Evolutionary conservation across 1,140 invertebrate species (phyloP), one percentile per base, ranked within the genome.

Genomic region (Achatina immaculata): DNA sequence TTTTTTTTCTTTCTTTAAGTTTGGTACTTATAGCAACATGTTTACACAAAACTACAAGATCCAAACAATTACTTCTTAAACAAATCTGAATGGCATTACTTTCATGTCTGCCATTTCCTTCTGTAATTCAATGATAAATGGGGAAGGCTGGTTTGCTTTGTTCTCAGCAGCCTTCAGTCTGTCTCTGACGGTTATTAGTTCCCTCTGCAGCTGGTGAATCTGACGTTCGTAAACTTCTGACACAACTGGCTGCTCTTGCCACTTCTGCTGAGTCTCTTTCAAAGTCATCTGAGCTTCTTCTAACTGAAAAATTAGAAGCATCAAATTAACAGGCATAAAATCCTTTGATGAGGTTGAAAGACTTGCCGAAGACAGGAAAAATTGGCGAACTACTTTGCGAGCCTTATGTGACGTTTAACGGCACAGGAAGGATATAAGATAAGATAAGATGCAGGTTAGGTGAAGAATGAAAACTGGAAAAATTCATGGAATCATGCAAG

Each of bases 41-140:
- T n/a, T n/a, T n/a, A n/a, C n/a, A n/a, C n/a, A n/a, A n/a, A n/a
- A n/a, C n/a, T n/a, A n/a, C n/a, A n/a, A n/a, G n/a, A n/a, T n/a
- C n/a, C n/a, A n/a, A n/a, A n/a, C n/a, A n/a, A n/a, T n/a, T n/a
- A n/a, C n/a, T n/a, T n/a, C n/a, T n/a, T n/a, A n/a, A n/a, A n/a
- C n/a, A n/a, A n/a, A n/a, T n/a, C n/a, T n/a, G n/a, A n/a, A n/a
- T n/a, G n/a, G n/a, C 28, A 28, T 16, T 65, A 89, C 94, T 88
- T 95, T 95, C 51, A 96, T 87, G 43, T 93, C 86, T 51, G 93
- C 91, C 91, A 96, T 94, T 90, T 96, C 94, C 36, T 94, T 91
- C 86, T 95, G 95, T 31, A 96, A 90, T 34, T 94, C 93, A 34
- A 94, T 87, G 14, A 96, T 84, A 81, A 94, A 87, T 19, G 93